Conservation (phyloP, 2,113 vertebrate species). For the Craseonycteris thonglongyai region DNA sequence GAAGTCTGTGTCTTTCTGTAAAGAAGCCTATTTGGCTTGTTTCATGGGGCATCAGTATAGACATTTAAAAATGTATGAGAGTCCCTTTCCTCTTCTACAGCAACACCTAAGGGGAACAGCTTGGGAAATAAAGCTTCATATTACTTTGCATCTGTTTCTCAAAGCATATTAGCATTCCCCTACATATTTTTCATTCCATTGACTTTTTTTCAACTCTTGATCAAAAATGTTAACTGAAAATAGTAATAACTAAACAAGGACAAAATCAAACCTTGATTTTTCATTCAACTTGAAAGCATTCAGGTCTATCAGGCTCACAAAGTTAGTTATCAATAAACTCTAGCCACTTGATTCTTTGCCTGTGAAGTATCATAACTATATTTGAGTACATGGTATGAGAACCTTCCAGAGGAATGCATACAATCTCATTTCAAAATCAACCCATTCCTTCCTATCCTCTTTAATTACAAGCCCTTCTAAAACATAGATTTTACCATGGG, state of each 20-base stretch:
- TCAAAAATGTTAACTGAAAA: background rate
- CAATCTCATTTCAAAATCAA: slow-evolving; percentile 40
- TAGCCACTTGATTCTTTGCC: background rate
- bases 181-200: background rate
- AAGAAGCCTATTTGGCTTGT: background rate
- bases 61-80: background rate
- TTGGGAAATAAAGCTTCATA: slow-evolving; percentile 31
- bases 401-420: slow-evolving; percentile 4
- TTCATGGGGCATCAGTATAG: background rate
- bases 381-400: background rate
- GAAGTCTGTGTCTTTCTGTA: background rate
- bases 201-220: background rate
- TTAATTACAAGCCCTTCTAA: slow-evolving; percentile 21
- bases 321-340: background rate
- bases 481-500: background rate
- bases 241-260: background rate
- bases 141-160: background rate
- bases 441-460: background rate
- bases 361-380: background rate
- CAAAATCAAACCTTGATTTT: slow-evolving; percentile 13
- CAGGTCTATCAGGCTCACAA: background rate
- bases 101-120: background rate
- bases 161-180: background rate
- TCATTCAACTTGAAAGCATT: background rate
- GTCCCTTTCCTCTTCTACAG: background rate